Evolutionary conservation across 2,888 invertebrate genomes (phyloP).

Genomic region (Papilio demoleus): DNA sequence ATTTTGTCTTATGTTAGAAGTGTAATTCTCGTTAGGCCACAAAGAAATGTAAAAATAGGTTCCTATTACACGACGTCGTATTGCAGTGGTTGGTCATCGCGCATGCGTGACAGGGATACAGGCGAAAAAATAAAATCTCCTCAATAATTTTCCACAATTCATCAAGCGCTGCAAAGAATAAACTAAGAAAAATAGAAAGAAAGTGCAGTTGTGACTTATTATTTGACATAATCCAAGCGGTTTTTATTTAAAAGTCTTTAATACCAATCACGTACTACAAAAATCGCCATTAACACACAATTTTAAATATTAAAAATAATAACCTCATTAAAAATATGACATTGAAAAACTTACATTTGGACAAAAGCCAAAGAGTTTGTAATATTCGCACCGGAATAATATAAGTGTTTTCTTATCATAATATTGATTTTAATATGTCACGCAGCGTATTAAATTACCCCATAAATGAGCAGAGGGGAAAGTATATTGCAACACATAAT

Average conservation of each 20-base stretch:
- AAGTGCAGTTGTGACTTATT: too few relatives aligned
- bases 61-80: conserved; percentile 65
- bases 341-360: neutral
- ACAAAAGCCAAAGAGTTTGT: neutral
- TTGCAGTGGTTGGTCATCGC: conserved; percentile 71
- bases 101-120: conserved; percentile 70
- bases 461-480: conserved; percentile 41
- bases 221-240: too few relatives aligned
- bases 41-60: conserved; percentile 53
- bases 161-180: too few relatives aligned
- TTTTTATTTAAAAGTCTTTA: neutral
- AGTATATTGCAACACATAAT: conserved; percentile 47
- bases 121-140: conserved; percentile 42
- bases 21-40: conserved; percentile 41
- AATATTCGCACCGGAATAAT: neutral
- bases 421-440: neutral
- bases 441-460: conserved; percentile 23
- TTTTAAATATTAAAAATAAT: neutral
- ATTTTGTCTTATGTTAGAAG: conserved; percentile 30
- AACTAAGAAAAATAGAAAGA: too few relatives aligned
- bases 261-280: neutral
- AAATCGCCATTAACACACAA: neutral
- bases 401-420: too few relatives aligned
- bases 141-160: conserved; percentile 25
- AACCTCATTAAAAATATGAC: neutral